These are phyloP conservation scores for Chalcosyrphus nemorum DNA, from an alignment of 2,888 invertebrate species.

Conservation along the genomic window DNA sequence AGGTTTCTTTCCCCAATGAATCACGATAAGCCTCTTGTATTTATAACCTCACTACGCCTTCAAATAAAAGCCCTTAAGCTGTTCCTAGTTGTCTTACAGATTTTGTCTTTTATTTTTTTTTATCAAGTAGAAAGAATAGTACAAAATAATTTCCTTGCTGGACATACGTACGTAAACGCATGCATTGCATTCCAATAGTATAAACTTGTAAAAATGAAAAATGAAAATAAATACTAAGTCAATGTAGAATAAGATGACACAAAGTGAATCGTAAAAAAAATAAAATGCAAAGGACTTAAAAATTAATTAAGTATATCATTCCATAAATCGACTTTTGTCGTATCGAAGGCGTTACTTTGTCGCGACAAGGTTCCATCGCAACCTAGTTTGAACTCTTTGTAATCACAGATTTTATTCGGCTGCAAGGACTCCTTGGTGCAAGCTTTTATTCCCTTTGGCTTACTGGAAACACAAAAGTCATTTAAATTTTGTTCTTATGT, in stretches of 20 bases:
- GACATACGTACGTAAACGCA: background rate
- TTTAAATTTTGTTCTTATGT: background rate
- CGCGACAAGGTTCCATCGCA: constrained; percentile 70
- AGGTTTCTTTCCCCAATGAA: too few relatives aligned
- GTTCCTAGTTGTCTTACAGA: too few relatives aligned
- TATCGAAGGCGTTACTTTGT: constrained; percentile 75
- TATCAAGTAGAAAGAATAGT: background rate
- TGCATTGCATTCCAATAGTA: background rate
- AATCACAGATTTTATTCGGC: constrained; percentile 78
- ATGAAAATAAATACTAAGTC: constrained; percentile 48
- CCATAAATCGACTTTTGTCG: constrained; percentile 77
- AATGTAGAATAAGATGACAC: background rate
- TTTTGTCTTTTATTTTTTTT: background rate
- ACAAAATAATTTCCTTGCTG: too few relatives aligned
- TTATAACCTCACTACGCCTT: too few relatives aligned
- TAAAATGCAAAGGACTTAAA: background rate
- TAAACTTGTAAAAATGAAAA: constrained; percentile 5
- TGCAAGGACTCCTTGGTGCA: constrained; percentile 71
- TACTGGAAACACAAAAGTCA: constrained; percentile 72
- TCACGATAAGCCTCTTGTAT: too few relatives aligned
- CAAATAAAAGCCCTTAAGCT: too few relatives aligned
- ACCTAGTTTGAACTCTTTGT: constrained; percentile 77
- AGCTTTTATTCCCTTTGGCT: constrained; percentile 71
- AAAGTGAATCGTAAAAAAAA: background rate
- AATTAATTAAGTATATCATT: constrained; percentile 67